Conservation (phyloP, 1,140 invertebrate species). For the Tetraneura akinire region DNA sequence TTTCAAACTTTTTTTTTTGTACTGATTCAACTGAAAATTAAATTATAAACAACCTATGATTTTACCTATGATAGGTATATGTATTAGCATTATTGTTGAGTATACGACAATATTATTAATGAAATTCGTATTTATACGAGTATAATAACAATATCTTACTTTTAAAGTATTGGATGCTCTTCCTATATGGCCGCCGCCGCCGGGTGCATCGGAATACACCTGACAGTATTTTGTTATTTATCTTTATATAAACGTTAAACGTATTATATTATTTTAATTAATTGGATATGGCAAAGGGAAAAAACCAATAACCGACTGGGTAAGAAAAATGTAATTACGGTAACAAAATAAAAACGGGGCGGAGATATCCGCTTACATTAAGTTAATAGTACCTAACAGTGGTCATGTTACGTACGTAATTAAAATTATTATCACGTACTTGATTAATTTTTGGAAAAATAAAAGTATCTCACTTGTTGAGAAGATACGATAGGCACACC, state of each 20-base stretch:
- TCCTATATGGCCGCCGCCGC: too few relatives aligned
- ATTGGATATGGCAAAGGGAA: neutral
- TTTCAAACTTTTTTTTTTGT: neutral
- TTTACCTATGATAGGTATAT: neutral
- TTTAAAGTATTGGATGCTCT: too few relatives aligned
- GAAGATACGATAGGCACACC: neutral
- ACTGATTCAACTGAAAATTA: neutral
- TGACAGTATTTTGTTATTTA: neutral
- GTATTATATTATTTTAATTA: neutral
- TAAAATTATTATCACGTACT: conserved; percentile 19
- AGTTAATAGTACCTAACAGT: neutral
- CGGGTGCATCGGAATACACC: neutral
- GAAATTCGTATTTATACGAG: neutral
- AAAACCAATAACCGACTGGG: conserved; percentile 30
- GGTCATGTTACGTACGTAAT: neutral
- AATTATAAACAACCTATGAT: neutral
- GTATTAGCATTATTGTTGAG: too few relatives aligned
- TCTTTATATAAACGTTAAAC: neutral
- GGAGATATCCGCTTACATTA: neutral
- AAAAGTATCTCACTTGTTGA: conserved; percentile 7
- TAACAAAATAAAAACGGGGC: neutral
- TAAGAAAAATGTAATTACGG: conserved; percentile 27
- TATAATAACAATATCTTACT: neutral
- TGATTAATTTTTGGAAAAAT: conserved; percentile 1
- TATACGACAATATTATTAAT: neutral